Conservation (phyloP, 1,140 invertebrate species). For the Drosophila nasuta region DNA sequence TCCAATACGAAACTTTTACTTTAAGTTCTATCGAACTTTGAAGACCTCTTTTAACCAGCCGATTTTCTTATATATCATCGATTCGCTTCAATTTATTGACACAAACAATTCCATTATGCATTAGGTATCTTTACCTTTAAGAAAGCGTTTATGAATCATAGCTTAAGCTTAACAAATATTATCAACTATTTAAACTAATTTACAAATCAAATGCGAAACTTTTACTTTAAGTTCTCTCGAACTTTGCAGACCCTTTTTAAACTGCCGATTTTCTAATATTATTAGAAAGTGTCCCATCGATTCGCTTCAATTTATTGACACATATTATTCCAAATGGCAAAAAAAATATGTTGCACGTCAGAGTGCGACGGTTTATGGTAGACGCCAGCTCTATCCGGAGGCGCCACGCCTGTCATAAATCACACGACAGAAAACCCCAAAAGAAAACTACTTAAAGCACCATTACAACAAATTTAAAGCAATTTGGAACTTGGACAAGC, state of each 20-base stretch:
- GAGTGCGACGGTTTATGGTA: conserved; percentile 34
- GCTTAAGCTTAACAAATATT: neutral
- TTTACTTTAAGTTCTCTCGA: neutral
- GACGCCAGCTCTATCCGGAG: neutral
- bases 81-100: conserved; percentile 55
- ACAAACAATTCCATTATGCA: conserved; percentile 45
- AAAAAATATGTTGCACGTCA: conserved; percentile 68
- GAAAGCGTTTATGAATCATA: too few relatives aligned
- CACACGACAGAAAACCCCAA: conserved; percentile 62
- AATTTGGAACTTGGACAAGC: conserved; percentile 72
- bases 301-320: conserved; percentile 58
- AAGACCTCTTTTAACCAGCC: neutral
- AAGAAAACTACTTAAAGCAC: conserved; percentile 81
- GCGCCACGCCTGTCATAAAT: conserved; percentile 65
- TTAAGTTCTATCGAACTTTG: neutral
- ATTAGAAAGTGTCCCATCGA: conserved; percentile 45
- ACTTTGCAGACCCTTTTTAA: neutral
- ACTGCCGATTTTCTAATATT: conserved; percentile 4
- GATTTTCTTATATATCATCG: conserved; percentile 28
- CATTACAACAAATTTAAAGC: conserved; percentile 83
- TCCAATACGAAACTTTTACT: neutral
- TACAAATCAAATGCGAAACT: neutral
- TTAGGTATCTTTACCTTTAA: neutral
- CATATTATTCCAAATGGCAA: conserved; percentile 54
- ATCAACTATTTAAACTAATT: neutral